Evolutionary conservation across 2,113 vertebrate species (phyloP).

Genomic region (Ploceus nigricollis): DNA sequence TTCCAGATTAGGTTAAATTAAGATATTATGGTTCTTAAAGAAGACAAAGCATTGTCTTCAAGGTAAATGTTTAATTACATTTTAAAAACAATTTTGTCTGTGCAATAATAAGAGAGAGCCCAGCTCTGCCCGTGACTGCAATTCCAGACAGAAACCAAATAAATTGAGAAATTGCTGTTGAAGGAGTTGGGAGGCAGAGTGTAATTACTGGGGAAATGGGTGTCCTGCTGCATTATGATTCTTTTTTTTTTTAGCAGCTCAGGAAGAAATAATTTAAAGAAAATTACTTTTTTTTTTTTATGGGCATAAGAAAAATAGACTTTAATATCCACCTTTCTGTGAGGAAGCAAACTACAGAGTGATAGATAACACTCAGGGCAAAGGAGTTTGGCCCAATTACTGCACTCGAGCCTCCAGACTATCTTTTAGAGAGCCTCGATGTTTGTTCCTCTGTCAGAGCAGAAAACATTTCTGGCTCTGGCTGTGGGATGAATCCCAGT

Average conservation of each 20-base stretch:
- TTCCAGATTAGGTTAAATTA: conserved; percentile 39
- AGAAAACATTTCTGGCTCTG: neutral
- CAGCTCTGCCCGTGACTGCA: neutral
- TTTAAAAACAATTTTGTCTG: conserved; percentile 2
- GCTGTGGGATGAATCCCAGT: neutral
- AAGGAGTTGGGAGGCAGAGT: conserved; percentile 16
- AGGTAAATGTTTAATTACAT: conserved; percentile 56
- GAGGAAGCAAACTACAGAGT: neutral
- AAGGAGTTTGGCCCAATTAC: conserved; percentile 27
- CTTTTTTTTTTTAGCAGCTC: conserved; percentile 37
- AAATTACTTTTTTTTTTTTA: conserved; percentile 13
- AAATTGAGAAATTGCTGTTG: conserved; percentile 12
- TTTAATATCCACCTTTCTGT: conserved; percentile 46
- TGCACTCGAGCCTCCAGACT: neutral
- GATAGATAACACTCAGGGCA: conserved; percentile 28
- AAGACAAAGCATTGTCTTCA: conserved; percentile 22
- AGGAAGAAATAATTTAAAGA: conserved; percentile 39
- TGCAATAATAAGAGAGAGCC: neutral
- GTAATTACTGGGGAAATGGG: conserved; percentile 13
- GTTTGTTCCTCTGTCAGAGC: neutral
- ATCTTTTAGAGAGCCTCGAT: neutral
- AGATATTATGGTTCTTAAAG: conserved; percentile 26
- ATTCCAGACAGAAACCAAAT: neutral
- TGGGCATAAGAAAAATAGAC: conserved; percentile 8
- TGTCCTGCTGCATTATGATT: neutral